Evolutionary conservation across 1,140 invertebrate species (phyloP).

Genomic region (Drosophila insularis): DNA sequence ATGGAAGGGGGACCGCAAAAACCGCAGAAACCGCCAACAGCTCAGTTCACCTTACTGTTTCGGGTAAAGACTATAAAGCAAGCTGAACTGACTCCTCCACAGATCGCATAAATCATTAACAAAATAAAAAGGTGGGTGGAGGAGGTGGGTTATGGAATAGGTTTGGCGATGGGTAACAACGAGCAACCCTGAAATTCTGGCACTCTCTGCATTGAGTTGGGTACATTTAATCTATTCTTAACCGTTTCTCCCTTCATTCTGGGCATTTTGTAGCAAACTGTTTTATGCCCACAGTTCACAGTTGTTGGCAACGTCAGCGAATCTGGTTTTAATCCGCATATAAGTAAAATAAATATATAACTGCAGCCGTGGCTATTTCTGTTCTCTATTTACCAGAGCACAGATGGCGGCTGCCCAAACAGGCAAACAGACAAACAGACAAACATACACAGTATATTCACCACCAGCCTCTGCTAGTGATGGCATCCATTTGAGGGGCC

Average conservation of each 20-base stretch:
- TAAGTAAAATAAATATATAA: slow-evolving; percentile 8
- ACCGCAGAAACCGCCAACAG: slow-evolving; percentile 50
- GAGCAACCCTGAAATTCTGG: neutral
- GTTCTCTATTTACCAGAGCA: slow-evolving; percentile 1
- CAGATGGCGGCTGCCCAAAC: slow-evolving; percentile 1
- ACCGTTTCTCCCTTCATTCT: slow-evolving; percentile 1
- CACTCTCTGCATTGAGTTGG: slow-evolving; percentile 3
- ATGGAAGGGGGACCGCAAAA: slow-evolving; percentile 24
- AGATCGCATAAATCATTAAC: slow-evolving; percentile 11
- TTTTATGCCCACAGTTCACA: slow-evolving; percentile 6
- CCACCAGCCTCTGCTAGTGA: too few relatives aligned
- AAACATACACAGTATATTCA: neutral
- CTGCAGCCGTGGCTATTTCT: slow-evolving; percentile 10
- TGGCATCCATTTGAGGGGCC: neutral
- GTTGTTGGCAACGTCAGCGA: slow-evolving; percentile 8
- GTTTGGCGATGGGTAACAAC: neutral
- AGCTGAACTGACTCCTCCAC: neutral
- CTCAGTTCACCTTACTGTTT: slow-evolving; percentile 43
- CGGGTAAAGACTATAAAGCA: slow-evolving; percentile 10
- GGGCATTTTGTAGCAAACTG: slow-evolving; percentile 5
- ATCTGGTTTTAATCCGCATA: slow-evolving; percentile 11
- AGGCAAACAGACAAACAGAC: neutral
- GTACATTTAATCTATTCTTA: slow-evolving; percentile 5
- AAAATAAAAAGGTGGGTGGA: neutral
- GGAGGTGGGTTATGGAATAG: neutral